Conservation (phyloP, 35 echinoderm and acorn worm genomes). For the Apostichopus californicus region DNA sequence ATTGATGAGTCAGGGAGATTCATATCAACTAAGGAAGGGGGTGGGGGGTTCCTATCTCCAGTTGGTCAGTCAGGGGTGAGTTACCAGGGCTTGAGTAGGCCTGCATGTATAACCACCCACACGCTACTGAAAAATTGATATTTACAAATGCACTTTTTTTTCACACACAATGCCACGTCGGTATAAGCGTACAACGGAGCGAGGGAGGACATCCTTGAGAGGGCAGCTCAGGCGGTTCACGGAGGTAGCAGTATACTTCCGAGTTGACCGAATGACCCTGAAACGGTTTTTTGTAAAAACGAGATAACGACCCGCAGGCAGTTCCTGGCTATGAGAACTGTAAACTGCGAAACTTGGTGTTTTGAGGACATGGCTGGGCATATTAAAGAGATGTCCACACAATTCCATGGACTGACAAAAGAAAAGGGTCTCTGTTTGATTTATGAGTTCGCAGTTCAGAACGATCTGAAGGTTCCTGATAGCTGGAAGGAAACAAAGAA, state of each 20-base stretch:
- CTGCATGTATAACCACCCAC: no score
- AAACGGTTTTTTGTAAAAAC: constrained; percentile 19
- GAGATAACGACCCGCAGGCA: neutral
- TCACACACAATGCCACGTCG: constrained; percentile 53
- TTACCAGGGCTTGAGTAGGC: no score
- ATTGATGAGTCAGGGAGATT: no score
- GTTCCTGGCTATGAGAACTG: neutral
- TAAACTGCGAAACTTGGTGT: neutral
- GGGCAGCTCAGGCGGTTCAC: neutral
- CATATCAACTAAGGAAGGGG: no score
- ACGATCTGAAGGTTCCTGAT: neutral
- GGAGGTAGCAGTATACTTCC: neutral
- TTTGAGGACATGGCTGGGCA: neutral
- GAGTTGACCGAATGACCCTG: constrained; percentile 27
- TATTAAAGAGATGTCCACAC: neutral
- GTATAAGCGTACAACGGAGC: constrained; percentile 62
- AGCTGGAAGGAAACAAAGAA: neutral
- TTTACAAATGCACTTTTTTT: neutral
- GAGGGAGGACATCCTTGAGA: constrained; percentile 13
- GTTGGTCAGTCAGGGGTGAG: no score
- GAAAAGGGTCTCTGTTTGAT: constrained; percentile 34
- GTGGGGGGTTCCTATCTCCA: no score
- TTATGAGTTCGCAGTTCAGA: neutral
- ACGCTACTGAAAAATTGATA: no score
- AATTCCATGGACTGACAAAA: constrained; percentile 31